phyloP scores from a whole-genome alignment of 2,113 vertebrate species.

The Solea solea region DNA sequence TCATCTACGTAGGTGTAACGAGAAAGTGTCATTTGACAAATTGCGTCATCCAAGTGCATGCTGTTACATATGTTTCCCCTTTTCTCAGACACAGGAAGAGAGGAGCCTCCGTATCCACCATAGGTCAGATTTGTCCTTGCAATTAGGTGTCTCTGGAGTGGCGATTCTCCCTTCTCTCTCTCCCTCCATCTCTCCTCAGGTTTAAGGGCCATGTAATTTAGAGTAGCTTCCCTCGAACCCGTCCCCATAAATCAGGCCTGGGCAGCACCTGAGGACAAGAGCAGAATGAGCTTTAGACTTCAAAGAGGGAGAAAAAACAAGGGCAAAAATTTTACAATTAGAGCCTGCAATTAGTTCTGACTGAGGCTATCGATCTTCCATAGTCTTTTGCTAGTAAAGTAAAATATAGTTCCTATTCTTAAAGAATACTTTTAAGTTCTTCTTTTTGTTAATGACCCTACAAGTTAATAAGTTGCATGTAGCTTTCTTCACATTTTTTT shows the following conservation, averaged over 20 bases:
- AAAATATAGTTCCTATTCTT: background rate
- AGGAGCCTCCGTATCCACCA: conserved; percentile 58
- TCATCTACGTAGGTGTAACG: no score
- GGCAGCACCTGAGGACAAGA: conserved; percentile 78
- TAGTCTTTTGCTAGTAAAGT: conserved; percentile 2
- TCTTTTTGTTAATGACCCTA: background rate
- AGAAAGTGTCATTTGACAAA: conserved; percentile 30
- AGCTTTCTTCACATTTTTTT: background rate
- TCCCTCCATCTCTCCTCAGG: conserved; percentile 45
- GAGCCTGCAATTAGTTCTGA: conserved; percentile 65
- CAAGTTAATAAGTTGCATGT: background rate
- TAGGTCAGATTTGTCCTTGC: conserved; percentile 59
- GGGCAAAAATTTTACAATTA: conserved; percentile 77
- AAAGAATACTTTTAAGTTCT: background rate
- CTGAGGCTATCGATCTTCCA: conserved; percentile 43
- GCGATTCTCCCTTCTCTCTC: conserved; percentile 50
- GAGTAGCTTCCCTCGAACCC: conserved; percentile 67
- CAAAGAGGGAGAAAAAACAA: conserved; percentile 68
- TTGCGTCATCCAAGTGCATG: conserved; percentile 34
- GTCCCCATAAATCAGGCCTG: conserved; percentile 75
- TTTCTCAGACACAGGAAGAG: conserved; percentile 48
- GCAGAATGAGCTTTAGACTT: conserved; percentile 60
- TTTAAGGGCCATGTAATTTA: conserved; percentile 79
- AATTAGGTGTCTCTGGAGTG: conserved; percentile 73
- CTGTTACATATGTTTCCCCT: conserved; percentile 23